A percentile compares a stretch with the other conserved stretches of the same genome.
Evolutionary conservation across 2,113 vertebrate species (phyloP).

Genomic region (Eudyptes chrysolophus): DNA sequence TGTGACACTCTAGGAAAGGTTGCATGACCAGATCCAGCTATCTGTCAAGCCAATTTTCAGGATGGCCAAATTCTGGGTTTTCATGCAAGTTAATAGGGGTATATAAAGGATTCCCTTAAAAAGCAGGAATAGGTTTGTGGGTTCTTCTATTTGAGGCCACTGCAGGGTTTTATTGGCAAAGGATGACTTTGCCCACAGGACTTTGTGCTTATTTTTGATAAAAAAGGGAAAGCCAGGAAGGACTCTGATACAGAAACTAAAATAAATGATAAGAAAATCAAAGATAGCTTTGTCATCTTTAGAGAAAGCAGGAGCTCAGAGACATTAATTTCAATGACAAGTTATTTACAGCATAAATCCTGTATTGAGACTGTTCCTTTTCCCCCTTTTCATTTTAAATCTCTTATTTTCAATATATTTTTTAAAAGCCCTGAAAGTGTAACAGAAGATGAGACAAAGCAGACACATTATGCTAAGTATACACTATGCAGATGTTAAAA

Average conservation of each 20-base stretch:
- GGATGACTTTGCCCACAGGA: not conserved
- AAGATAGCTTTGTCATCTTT: not conserved
- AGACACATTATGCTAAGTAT: not conserved
- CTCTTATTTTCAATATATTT: not conserved
- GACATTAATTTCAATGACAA: not conserved
- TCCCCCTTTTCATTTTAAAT: not conserved
- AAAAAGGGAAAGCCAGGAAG: not conserved
- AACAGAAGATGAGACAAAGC: not conserved
- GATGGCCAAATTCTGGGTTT: not conserved
- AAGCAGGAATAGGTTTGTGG: not conserved
- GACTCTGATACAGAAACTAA: not conserved
- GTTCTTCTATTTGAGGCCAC: not conserved
- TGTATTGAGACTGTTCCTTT: not conserved
- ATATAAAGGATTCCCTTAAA: not conserved
- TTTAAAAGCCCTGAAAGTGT: not conserved
- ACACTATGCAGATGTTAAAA: not conserved
- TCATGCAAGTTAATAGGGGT: not conserved
- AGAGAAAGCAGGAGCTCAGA: not conserved
- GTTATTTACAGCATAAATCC: not conserved
- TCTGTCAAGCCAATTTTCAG: not conserved
- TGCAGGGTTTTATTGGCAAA: not conserved
- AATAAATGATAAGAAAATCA: not conserved
- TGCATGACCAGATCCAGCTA: not conserved
- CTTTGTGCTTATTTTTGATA: not conserved
- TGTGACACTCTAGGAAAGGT: not conserved